Percentiles rank a stretch among this genome's conserved stretches.
phyloP scores from a whole-genome alignment of 2,113 vertebrate genomes.

The Cyanoderma ruficeps region DNA sequence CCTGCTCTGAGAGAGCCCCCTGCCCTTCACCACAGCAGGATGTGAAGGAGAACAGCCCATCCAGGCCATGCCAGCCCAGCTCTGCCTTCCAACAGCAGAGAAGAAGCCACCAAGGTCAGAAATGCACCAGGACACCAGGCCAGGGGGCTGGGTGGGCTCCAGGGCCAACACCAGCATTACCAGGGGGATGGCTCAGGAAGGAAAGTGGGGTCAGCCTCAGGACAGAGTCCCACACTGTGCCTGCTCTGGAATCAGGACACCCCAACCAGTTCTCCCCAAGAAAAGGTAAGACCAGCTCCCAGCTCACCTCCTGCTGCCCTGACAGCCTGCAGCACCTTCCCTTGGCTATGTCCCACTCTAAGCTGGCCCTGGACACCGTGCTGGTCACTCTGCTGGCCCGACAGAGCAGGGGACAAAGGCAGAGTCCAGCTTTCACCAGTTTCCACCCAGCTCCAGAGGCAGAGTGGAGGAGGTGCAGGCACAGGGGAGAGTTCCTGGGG shows the following conservation, averaged over 20 bases:
- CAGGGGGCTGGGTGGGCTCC: not conserved
- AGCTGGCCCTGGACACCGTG: not conserved
- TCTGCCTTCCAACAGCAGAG: not conserved
- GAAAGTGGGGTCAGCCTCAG: not conserved
- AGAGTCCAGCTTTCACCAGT: not conserved
- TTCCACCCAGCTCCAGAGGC: not conserved
- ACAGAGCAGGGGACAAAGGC: not conserved
- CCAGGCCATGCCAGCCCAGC: not conserved
- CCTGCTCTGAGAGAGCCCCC: not conserved
- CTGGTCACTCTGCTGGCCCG: not conserved
- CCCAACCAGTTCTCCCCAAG: not conserved
- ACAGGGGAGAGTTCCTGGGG: not conserved
- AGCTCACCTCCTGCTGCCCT: not conserved
- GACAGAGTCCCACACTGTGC: not conserved
- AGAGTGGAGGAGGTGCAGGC: not conserved
- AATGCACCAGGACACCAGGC: not conserved
- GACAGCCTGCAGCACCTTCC: not conserved
- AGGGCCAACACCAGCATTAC: accelerated
- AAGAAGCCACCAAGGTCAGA: not conserved
- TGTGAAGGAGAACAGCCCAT: not conserved
- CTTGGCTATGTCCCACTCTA: not conserved
- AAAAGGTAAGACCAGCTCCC: not conserved
- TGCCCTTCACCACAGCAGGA: not conserved
- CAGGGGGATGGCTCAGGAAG: accelerated
- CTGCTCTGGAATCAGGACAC: not conserved